Conservation (phyloP, 1,140 invertebrate species). For the Venustaconcha ellipsiformis region DNA sequence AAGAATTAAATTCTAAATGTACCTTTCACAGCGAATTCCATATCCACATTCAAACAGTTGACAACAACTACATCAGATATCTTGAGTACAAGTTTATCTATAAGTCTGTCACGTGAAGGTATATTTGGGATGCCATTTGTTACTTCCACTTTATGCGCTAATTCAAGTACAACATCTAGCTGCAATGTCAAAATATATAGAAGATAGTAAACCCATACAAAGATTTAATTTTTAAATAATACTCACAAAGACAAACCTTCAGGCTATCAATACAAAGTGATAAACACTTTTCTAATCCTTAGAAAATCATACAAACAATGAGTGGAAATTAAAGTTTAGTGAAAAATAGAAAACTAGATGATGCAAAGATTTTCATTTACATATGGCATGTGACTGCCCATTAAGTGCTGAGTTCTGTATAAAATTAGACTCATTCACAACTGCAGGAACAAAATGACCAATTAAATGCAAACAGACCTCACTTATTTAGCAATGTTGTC, state of each 20-base stretch:
- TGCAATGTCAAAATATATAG: conserved; percentile 27
- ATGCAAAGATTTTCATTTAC: no score
- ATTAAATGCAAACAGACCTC: no score
- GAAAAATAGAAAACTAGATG: no score
- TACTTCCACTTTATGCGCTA: conserved; percentile 82
- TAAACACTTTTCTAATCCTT: neutral
- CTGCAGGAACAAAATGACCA: no score
- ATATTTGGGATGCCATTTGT: conserved; percentile 71
- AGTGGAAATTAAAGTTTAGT: no score
- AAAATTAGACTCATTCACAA: no score
- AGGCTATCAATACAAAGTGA: neutral
- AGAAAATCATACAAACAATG: no score
- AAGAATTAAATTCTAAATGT: neutral
- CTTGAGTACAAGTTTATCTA: conserved; percentile 89
- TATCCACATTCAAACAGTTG: conserved; percentile 83
- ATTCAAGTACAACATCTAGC: conserved; percentile 86
- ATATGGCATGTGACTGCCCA: no score
- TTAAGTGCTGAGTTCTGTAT: no score
- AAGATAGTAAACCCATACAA: neutral
- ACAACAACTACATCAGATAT: conserved; percentile 85
- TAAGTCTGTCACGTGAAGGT: conserved; percentile 74
- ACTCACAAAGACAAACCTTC: neutral
- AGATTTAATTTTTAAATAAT: neutral
- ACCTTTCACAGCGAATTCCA: conserved; percentile 87
- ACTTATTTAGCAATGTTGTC: no score